Percentiles rank a stretch among this genome's conserved stretches.
Conservation (phyloP, 2,888 invertebrate genomes). For the Leucophenga montana region DNA sequence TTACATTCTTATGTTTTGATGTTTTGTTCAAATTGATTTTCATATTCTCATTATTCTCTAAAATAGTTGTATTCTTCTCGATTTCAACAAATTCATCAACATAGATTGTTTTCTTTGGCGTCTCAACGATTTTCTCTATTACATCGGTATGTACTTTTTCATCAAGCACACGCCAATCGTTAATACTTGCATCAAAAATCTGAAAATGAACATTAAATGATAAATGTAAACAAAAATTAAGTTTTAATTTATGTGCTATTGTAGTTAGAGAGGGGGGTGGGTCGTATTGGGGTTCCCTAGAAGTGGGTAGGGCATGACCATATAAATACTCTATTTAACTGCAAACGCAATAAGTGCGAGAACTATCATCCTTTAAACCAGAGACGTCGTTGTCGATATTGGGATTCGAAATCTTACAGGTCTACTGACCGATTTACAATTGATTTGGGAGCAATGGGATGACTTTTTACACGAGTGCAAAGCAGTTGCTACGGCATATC, state of each 20-base stretch:
- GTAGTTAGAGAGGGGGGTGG: not conserved
- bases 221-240: not conserved
- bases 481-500: too few relatives aligned
- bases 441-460: too few relatives aligned
- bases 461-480: too few relatives aligned
- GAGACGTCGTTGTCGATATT: too few relatives aligned
- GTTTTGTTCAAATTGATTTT: conserved; percentile 68
- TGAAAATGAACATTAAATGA: conserved; percentile 32
- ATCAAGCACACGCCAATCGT: conserved; percentile 73
- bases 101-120: conserved; percentile 70
- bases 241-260: not conserved
- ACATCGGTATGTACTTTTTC: conserved; percentile 73
- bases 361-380: too few relatives aligned
- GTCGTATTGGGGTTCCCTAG: too few relatives aligned
- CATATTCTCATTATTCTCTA: conserved; percentile 67
- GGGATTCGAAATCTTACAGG: too few relatives aligned
- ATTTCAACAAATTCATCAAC: conserved; percentile 73
- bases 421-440: too few relatives aligned
- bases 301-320: too few relatives aligned
- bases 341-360: too few relatives aligned
- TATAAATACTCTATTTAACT: too few relatives aligned
- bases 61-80: conserved; percentile 69
- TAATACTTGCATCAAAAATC: conserved; percentile 73
- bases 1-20: conserved; percentile 67
- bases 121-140: conserved; percentile 72